Conservation (phyloP, 2,888 invertebrate species). For the Meteorus colon region DNA sequence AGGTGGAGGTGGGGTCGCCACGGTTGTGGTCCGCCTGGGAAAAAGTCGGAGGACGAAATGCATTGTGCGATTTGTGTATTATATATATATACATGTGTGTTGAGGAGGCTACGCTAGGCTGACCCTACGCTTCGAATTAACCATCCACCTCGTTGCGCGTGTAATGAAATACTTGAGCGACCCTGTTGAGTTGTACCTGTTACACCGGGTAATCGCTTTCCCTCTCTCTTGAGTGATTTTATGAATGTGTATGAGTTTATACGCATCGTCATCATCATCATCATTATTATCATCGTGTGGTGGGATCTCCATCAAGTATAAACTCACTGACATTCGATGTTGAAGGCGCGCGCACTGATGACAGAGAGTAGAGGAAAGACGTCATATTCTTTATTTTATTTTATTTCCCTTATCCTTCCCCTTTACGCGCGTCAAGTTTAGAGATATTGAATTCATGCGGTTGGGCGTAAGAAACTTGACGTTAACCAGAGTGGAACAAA, state of each 20-base stretch:
- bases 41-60: conserved; percentile 57
- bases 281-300: conserved; percentile 9
- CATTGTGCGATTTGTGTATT: conserved; percentile 65
- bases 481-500: conserved; percentile 35
- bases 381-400: not conserved
- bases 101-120: conserved; percentile 71
- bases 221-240: conserved; percentile 42
- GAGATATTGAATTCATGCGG: conserved; percentile 14
- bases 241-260: not conserved
- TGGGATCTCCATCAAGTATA: conserved; percentile 19
- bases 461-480: conserved; percentile 21
- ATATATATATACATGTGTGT: conserved; percentile 45
- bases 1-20: conserved; percentile 69
- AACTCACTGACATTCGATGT: conserved; percentile 27
- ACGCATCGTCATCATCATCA: conserved; percentile 3
- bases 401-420: not conserved
- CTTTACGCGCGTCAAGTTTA: not conserved
- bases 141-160: conserved; percentile 59
- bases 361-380: not conserved
- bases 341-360: conserved; percentile 2
- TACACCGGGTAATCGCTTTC: conserved; percentile 63
- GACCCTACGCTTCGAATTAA: conserved; percentile 69
- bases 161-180: conserved; percentile 57
- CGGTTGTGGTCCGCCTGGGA: conserved; percentile 73
- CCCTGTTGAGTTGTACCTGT: conserved; percentile 59